These are phyloP conservation scores for Thyatira batis DNA, from an alignment of 2,888 invertebrate species.

Conservation along the genomic window DNA sequence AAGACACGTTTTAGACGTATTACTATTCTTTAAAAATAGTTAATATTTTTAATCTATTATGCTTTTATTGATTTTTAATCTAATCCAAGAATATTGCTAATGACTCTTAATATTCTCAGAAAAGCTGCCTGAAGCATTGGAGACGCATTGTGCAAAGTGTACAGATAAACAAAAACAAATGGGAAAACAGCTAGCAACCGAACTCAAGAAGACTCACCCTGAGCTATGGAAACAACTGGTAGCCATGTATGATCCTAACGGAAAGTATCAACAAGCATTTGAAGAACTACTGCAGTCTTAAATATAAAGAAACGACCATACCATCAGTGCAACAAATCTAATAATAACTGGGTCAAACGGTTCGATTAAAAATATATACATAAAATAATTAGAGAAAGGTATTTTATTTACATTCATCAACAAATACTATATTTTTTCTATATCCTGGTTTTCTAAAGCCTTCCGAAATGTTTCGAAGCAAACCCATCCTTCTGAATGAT, in stretches of 20 bases:
- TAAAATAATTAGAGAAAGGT: not conserved
- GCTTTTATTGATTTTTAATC: not conserved
- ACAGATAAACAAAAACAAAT: conserved; percentile 85
- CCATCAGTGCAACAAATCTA: too few species aligned
- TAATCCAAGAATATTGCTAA: not conserved
- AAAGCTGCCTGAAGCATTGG: conserved; percentile 86
- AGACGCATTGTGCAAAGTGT: conserved; percentile 86
- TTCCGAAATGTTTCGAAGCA: conserved; percentile 79
- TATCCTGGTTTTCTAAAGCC: conserved; percentile 38
- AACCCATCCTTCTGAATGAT: conserved; percentile 76
- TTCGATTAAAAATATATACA: not conserved
- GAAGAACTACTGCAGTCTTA: conserved; percentile 55
- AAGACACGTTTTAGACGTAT: too few species aligned
- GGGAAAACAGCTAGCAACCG: conserved; percentile 83
- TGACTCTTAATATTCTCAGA: conserved; percentile 74
- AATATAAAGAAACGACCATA: not conserved
- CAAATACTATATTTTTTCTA: not conserved
- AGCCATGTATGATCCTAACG: conserved; percentile 82
- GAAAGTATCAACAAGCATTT: conserved; percentile 75
- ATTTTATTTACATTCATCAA: not conserved
- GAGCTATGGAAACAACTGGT: conserved; percentile 80
- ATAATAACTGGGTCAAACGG: not conserved
- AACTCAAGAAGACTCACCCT: conserved; percentile 79
- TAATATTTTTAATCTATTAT: too few species aligned
- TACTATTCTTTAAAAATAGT: too few species aligned